Conservation (phyloP, 2,888 invertebrate genomes). For the Apocheima hispidaria region DNA sequence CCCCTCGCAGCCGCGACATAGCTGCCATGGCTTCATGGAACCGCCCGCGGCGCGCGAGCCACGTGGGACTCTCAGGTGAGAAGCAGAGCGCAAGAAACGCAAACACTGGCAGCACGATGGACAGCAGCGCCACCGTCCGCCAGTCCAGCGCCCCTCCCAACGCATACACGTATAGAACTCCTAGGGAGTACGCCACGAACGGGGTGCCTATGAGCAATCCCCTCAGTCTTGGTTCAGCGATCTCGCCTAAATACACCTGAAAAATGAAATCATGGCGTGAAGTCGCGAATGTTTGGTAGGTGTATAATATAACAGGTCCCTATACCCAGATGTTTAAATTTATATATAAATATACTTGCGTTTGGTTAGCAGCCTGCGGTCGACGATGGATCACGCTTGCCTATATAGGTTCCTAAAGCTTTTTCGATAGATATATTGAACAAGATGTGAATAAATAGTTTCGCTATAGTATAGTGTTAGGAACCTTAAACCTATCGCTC, state of each 20-base stretch:
- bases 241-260: conserved; percentile 92
- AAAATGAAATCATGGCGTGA: conserved; percentile 30
- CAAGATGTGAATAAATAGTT: no score
- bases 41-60: conserved; percentile 88
- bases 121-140: conserved; percentile 89
- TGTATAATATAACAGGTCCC: no score
- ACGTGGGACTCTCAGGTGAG: conserved; percentile 91
- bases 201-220: conserved; percentile 90
- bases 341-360: no score
- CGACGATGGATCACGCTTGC: no score
- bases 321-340: no score
- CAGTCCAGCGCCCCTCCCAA: conserved; percentile 90
- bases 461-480: not conserved
- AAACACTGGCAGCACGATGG: conserved; percentile 86
- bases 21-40: conserved; percentile 85
- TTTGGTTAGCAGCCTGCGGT: no score
- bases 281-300: not conserved
- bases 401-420: no score
- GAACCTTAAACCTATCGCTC: not conserved
- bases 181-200: conserved; percentile 91
- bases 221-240: conserved; percentile 90
- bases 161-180: conserved; percentile 90
- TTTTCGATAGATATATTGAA: no score
- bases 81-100: conserved; percentile 87
- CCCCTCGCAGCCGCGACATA: conserved; percentile 87